A percentile compares a stretch with the other conserved stretches of the same genome.
Conservation (phyloP, 2,113 vertebrate genomes). For the Urocolius indicus region DNA sequence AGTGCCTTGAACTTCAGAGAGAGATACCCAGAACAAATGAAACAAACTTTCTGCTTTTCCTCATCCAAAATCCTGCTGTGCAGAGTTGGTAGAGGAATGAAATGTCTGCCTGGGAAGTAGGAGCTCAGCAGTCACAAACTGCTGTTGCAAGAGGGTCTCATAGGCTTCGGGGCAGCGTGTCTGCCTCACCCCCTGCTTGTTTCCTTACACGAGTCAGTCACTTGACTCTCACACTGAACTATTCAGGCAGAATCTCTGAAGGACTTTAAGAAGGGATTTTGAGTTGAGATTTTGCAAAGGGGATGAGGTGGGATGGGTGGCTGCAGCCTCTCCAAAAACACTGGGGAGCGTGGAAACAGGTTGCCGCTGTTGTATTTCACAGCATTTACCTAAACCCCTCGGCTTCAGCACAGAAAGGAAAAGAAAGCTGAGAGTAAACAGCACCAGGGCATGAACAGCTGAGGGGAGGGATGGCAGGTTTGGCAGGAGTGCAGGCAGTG, state of each 20-base stretch:
- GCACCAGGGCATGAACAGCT: not conserved
- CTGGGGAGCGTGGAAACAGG: not conserved
- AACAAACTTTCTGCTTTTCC: not conserved
- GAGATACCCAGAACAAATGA: not conserved
- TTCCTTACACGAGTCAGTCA: not conserved
- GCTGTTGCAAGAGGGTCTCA: rapidly evolving
- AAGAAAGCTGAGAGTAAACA: not conserved
- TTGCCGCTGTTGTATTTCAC: not conserved
- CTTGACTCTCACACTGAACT: not conserved
- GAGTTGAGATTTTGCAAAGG: not conserved
- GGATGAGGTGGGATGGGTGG: not conserved
- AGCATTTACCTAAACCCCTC: not conserved
- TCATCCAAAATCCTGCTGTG: not conserved
- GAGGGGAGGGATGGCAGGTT: not conserved
- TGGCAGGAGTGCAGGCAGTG: not conserved
- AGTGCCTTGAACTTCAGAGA: not conserved
- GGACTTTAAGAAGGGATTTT: not conserved
- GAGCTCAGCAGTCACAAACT: not conserved
- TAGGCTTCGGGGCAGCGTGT: not conserved
- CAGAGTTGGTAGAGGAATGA: not conserved
- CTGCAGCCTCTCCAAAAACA: rapidly evolving
- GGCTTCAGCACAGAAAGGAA: not conserved
- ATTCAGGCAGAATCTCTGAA: not conserved
- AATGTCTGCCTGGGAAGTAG: rapidly evolving
- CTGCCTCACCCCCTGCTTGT: not conserved